These are phyloP conservation scores for Ostrea denselamellosa DNA, from an alignment of 1,140 invertebrate species.

Conservation along the genomic window DNA sequence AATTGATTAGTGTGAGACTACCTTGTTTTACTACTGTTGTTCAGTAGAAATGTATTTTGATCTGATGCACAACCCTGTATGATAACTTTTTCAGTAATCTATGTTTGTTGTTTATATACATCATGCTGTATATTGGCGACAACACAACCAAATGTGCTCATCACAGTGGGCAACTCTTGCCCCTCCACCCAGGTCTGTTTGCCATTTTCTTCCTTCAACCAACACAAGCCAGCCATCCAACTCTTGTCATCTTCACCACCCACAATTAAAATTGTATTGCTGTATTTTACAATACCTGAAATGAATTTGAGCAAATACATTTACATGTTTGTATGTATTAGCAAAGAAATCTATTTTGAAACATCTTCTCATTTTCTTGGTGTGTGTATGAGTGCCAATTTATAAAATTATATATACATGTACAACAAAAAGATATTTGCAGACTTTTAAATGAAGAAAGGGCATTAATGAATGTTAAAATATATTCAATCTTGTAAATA, in stretches of 20 bases:
- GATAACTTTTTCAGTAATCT: background rate
- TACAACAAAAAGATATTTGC: background rate
- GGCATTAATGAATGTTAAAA: background rate
- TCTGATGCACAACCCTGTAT: background rate
- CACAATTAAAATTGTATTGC: slow-evolving; percentile 72
- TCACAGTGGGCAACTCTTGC: slow-evolving; percentile 73
- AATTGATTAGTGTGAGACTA: background rate
- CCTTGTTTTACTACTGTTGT: background rate
- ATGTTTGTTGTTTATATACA: slow-evolving; percentile 55
- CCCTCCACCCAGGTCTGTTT: slow-evolving; percentile 73
- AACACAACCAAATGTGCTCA: slow-evolving; percentile 77
- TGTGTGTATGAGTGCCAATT: too few relatives aligned
- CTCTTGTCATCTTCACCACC: slow-evolving; percentile 77
- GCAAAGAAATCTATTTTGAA: too few relatives aligned
- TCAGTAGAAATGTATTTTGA: background rate
- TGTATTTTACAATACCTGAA: slow-evolving; percentile 75
- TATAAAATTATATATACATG: background rate
- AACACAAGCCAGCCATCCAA: slow-evolving; percentile 77
- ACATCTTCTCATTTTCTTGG: too few relatives aligned
- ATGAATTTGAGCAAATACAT: background rate
- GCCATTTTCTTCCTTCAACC: slow-evolving; percentile 71
- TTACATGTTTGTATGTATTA: background rate
- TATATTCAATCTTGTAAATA: too few relatives aligned
- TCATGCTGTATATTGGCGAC: slow-evolving; percentile 75
- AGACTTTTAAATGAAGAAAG: background rate